phyloP scores from a whole-genome alignment of 2,797 vertebrate species.

The Gallinago stenura region DNA sequence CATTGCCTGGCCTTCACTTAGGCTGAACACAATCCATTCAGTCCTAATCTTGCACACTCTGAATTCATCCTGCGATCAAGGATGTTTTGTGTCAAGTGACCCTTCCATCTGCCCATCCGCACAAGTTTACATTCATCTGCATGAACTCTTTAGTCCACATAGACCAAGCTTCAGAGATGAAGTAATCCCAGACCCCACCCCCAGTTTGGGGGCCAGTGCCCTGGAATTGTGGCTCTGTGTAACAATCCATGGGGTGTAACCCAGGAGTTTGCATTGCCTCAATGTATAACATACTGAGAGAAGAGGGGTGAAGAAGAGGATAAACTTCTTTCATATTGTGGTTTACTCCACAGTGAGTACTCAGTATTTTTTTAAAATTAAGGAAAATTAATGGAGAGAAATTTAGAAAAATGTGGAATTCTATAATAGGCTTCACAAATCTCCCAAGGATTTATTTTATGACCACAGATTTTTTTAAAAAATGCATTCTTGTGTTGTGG shows the following conservation, averaged over 20 bases:
- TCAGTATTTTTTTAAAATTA: background rate
- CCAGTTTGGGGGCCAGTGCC: background rate
- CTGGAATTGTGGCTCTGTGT: accelerated
- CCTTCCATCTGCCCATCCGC: accelerated
- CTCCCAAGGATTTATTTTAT: background rate
- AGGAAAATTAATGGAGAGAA: background rate
- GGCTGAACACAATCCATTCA: background rate
- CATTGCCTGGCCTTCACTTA: background rate
- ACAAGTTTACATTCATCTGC: background rate
- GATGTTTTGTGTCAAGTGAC: background rate
- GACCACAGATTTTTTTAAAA: background rate
- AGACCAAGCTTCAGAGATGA: background rate
- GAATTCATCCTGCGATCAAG: background rate
- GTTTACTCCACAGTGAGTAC: background rate
- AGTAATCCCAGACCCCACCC: background rate
- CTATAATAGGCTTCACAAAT: background rate
- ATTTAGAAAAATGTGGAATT: background rate
- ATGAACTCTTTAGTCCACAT: accelerated
- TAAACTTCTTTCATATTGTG: background rate
- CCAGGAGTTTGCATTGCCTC: background rate
- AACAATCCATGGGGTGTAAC: background rate
- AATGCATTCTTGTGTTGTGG: background rate
- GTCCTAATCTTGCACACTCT: background rate
- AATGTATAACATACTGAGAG: background rate
- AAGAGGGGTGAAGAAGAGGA: background rate